phyloP scores from a whole-genome alignment of 2,113 vertebrate genomes.

The Catharus minimus region DNA sequence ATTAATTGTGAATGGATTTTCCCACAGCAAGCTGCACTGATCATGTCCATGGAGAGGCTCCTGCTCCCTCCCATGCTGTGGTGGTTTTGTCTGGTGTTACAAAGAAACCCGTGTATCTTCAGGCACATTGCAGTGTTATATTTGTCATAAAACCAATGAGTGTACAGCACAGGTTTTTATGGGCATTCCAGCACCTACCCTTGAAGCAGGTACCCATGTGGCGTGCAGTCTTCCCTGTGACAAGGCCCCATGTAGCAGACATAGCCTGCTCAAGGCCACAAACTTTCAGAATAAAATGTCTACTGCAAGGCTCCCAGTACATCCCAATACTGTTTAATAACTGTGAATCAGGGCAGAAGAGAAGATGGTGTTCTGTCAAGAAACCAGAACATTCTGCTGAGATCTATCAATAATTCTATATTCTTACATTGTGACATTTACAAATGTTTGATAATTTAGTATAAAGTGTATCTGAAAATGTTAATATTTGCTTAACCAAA shows the following conservation, averaged over 20 bases:
- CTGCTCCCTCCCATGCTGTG: not conserved
- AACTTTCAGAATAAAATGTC: not conserved
- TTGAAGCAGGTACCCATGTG: not conserved
- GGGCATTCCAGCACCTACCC: not conserved
- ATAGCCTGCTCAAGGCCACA: not conserved
- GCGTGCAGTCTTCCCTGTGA: too few species aligned
- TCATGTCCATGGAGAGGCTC: not conserved
- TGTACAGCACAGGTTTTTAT: not conserved
- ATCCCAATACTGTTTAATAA: not conserved
- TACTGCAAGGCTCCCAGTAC: not conserved
- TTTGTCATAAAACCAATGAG: not conserved
- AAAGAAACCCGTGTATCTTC: not conserved
- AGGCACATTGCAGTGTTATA: not conserved
- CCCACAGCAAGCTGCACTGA: fast-evolving
- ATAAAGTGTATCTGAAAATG: not conserved
- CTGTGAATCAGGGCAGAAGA: not conserved
- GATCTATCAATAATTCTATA: not conserved
- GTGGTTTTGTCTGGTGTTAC: not conserved
- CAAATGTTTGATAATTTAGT: not conserved
- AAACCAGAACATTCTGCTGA: not conserved
- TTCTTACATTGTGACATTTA: not conserved
- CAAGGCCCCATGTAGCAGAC: not conserved
- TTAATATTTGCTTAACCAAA: not conserved
- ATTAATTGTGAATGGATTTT: not conserved
- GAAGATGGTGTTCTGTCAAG: not conserved